phyloP scores from a whole-genome alignment of 2,888 invertebrate genomes.

The Hartigia nigra region DNA sequence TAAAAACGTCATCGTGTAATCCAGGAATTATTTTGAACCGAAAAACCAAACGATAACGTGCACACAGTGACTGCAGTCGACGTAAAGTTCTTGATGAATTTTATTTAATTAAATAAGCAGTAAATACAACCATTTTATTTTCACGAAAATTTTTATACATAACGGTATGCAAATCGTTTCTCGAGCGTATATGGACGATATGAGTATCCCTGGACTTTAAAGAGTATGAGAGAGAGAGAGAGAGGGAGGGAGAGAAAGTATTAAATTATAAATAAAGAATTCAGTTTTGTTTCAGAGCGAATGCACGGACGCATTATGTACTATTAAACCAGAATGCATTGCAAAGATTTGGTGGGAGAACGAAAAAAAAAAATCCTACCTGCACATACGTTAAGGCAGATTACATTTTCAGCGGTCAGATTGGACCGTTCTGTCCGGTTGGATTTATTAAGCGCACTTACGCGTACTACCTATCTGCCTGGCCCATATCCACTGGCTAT shows the following conservation, averaged over 20 bases:
- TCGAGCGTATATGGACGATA: not conserved
- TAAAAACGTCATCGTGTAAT: not conserved
- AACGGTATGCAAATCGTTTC: not conserved
- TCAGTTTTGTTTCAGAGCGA: not conserved
- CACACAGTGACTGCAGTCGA: not conserved
- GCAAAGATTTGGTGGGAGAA: not conserved
- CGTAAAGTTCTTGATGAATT: not conserved
- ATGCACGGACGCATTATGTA: not conserved
- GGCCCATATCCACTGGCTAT: not conserved
- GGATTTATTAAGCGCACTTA: constrained; percentile 42
- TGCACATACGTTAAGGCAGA: constrained; percentile 44
- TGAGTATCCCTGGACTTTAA: not conserved
- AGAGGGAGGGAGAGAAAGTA: not conserved
- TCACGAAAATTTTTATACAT: not conserved
- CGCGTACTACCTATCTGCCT: constrained; percentile 27
- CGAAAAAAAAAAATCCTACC: constrained; percentile 38
- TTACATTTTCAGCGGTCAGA: constrained; percentile 42
- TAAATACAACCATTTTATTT: not conserved
- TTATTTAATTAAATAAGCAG: not conserved
- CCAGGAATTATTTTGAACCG: not conserved
- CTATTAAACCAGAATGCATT: not conserved
- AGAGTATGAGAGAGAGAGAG: not conserved
- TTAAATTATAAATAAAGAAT: not conserved
- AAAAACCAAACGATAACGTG: not conserved
- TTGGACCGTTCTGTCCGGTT: constrained; percentile 34